Conservation (phyloP, 2,113 vertebrate species). For the Echinops telfairi region DNA sequence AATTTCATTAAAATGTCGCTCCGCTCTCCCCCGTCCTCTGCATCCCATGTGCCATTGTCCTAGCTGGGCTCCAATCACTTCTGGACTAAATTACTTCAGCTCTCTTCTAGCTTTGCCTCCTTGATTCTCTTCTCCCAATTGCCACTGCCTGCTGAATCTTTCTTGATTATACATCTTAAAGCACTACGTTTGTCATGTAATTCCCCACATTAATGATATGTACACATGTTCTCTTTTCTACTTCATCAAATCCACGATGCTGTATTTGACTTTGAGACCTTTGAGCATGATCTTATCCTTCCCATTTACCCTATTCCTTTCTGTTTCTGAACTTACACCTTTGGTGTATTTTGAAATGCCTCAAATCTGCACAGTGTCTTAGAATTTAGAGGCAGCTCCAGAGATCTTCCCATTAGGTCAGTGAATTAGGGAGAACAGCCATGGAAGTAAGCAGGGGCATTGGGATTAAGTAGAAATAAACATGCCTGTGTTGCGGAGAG, state of each 20-base stretch:
- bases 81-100: background rate
- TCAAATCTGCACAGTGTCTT: background rate
- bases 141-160: background rate
- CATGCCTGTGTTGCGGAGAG: background rate
- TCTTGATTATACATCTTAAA: background rate
- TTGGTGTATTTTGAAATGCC: slow-evolving; percentile 6
- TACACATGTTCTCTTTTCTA: background rate
- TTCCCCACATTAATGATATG: background rate
- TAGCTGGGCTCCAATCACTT: background rate
- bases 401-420: background rate
- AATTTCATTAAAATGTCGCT: background rate
- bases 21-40: background rate
- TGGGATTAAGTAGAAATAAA: background rate
- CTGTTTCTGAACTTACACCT: background rate
- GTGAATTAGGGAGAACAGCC: too few species aligned
- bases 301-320: background rate
- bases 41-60: background rate
- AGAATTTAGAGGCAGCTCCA: slow-evolving; percentile 17
- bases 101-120: background rate
- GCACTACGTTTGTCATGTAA: background rate
- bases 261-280: background rate
- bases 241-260: background rate
- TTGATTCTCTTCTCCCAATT: background rate
- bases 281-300: background rate
- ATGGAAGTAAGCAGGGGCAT: too few species aligned